Evolutionary conservation across 2,113 vertebrate species (phyloP), one percentile per base, ranked within the genome.

Genomic region (Eulemur macaco): DNA sequence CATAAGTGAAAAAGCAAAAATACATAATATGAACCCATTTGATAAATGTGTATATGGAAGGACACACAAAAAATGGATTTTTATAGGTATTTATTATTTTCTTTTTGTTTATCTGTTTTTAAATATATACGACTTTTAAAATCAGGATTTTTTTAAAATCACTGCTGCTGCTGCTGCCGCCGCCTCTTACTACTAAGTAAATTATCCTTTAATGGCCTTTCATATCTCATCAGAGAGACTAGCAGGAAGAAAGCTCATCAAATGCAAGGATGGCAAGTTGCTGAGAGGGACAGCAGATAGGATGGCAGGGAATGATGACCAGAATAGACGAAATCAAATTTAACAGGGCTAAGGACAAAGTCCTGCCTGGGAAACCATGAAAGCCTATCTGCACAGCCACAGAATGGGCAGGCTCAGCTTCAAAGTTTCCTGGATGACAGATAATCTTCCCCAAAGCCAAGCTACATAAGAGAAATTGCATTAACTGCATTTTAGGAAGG

Each of bases 151-250:
- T n/a, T 66, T 82, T 77, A 29, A 1, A 47, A 91, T 52, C 42
- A 6, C 42, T 92, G 45, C 68, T 69, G 14, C 47, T 89, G 34
- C 39, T 66, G 12, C 50, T 69, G 14, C 47, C 86, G 29, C 45
- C 8, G 5, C 83, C 29, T 95, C 76, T 73, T 60, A 29, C 71
- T 92, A 34, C 47, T 73, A 12, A 86, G 81, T 77, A 95, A 95
- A 94, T 96, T 97, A 78, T 86, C 77, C 34, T 88, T 94, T 95
- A 88, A 91, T 86, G 37, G 82, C 77, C 66, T 92, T 94, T 97
- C 85, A n/a, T 82, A 56, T 85, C 54, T 82, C 91, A 96, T 96
- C 91, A 93, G 81, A 94, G 45, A 95, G 77, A 93, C 80, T 47
- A 93, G 42, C 66, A 87, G 71, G 81, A 92, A 95, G 71, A 90